Evolutionary conservation across 2,888 invertebrate species (phyloP), one percentile per base, ranked within the genome.

Genomic region (Campoplex capitator): DNA sequence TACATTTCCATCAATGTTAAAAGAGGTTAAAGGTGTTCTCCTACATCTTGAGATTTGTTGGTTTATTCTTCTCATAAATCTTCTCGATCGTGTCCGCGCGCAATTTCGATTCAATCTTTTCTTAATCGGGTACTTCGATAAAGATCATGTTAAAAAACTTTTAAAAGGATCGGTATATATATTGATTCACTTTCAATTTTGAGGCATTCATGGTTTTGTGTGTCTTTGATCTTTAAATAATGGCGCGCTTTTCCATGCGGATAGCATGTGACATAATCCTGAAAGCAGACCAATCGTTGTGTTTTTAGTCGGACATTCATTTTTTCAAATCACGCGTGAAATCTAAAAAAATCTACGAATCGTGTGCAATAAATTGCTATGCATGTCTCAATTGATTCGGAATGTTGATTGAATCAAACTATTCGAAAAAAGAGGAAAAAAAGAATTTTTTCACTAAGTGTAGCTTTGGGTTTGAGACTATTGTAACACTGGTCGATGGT

Each of bases 391-490:
- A 3, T 58, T 23, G 3, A 13, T 71, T 7, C 18, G 16, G 28
- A 62, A 48, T 23, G 11, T 38, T 11, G 7, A 45, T 11, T 7
- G 35, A 51, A 23, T 28, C 7, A 35, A 16, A 42, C 0, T n/a
- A 16, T 65, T 4, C 6, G 1, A 68, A 45, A 56, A 45, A 54
- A 8, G 71, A 28, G 0, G 1, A 28, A 32, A 23, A 16, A 16
- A 23, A 7, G 18, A 56, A 51, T 68, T 56, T 68, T 45, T 28
- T 65, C 16, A n/a, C 38, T 1, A 16, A 2, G 3, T 9, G 13
- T 18, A 51, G 2, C 18, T 71, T 80, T 89, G 89, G 89, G 88
- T 90, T 51, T 87, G 89, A 90, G 91, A 56, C 75, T 91, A 89
- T 73, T 56, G 85, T 75, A 73, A 71, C 32, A 73, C 81, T 67